Evolutionary conservation across 2,888 invertebrate genomes (phyloP), one percentile per base, ranked within the genome.

Genomic region (Rhaphigaster nebulosa): DNA sequence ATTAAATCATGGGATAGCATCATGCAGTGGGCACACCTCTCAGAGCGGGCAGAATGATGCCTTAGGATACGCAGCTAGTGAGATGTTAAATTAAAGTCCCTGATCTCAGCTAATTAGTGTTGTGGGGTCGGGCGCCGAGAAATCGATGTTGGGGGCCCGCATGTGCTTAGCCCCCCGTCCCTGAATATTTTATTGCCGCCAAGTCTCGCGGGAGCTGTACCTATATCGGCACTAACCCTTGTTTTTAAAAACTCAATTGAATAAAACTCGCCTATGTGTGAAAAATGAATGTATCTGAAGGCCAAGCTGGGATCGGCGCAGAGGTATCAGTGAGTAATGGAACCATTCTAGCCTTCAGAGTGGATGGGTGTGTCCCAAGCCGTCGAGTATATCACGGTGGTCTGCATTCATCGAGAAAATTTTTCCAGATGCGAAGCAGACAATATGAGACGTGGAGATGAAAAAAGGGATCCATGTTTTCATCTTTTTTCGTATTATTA

Each of bases 71-170:
- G 41, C 26, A 41, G 45, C 84, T 13, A 84, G 84, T 84, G 45
- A 84, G 84, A 84, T 84, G 45, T 84, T 84, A 84, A 84, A 84
- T 84, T 84, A 84, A 84, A 84, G 84, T 84, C 84, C 45, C 84
- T 18, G 84, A 84, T 84, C 84, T 84, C 45, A 84, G 45, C 84
- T 84, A 84, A 84, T 84, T 84, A 84, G 84, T 84, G 45, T 84
- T 84, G 84, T 45, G 41, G 80, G 41, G 41, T 45, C 80, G 84
- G 45, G 45, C 45, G 84, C 26, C 45, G 84, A 45, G 84, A 84
- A 84, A 84, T 84, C 84, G 84, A 84, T 84, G 84, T 45, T 15
- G 45, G 84, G 84, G 84, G 84, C 84, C 84, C 84, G 84, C 84
- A 84, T 84, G 84, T 84, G 84, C 84, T 84, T 41, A 26, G 45